Evolutionary conservation across 2,113 vertebrate genomes (phyloP).

Genomic region (Mus pahari): DNA sequence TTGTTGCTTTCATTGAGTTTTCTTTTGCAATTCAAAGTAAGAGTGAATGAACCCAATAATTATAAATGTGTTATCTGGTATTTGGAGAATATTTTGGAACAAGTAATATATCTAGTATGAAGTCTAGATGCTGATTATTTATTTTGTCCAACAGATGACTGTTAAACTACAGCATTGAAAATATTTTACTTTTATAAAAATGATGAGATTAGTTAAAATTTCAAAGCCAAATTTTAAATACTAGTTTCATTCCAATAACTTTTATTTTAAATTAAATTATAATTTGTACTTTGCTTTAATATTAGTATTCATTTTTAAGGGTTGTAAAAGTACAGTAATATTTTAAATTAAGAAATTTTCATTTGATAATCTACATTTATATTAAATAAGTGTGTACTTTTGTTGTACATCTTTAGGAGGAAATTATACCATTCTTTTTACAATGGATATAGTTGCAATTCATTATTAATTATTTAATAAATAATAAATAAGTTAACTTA

Average conservation of each 20-base stretch:
- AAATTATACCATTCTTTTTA: background rate
- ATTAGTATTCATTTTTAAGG: background rate
- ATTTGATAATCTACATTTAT: background rate
- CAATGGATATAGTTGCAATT: background rate
- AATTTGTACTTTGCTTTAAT: background rate
- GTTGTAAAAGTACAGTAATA: background rate
- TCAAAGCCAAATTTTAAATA: constrained; percentile 11
- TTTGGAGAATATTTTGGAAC: background rate
- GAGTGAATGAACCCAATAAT: background rate
- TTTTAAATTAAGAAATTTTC: background rate
- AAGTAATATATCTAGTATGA: background rate
- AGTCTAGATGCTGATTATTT: background rate
- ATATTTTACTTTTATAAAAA: background rate
- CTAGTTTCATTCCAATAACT: background rate
- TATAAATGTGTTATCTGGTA: background rate
- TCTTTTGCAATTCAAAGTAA: background rate
- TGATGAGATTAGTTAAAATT: background rate
- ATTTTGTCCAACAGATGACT: background rate
- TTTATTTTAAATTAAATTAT: background rate
- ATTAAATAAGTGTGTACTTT: background rate
- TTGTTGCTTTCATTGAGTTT: background rate
- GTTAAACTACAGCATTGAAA: background rate
- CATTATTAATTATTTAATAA: background rate
- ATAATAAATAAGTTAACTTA: background rate
- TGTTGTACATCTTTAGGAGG: background rate